Base-by-base conservation (phyloP, 2,888 invertebrate species). In the Tenodera sinensis region DNA sequence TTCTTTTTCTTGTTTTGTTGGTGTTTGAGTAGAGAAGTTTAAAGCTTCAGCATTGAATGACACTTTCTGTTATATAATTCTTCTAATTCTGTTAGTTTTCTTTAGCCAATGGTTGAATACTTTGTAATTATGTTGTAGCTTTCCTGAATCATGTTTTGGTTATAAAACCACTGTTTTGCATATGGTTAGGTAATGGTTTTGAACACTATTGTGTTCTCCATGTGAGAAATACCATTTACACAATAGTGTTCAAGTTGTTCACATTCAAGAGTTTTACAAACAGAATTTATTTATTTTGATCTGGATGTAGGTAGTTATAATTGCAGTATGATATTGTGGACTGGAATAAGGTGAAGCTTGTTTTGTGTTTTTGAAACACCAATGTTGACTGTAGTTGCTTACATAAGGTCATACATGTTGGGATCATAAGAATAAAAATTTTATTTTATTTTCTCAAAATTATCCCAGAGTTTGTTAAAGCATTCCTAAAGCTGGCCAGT, bases 31-130 rank as follows among this genome's bases (percentile, higher is more conserved):
- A 81, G 28, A 4, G 30, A 81, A 47, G 28, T 71, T 71, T 86
- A 81, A 86, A 71, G 30, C 81, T 86, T 14, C 30, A 83, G 34
- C 87, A 87, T 87, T 87, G 82, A 87, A 42, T 87, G 82, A 87
- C 83, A 87, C 54, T 71, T 71, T 71, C 54, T 71, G 54, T 71
- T 71, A 71, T 25, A 71, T 71, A 20, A 20, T 71, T 71, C 54
- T 71, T 71, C 54, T 71, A 15, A 71, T 71, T 71, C 54, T 71
- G 54, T 71, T 71, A 71, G 54, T 20, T 15, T 25, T 71, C 54
- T 20, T 71, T 71, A 71, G 54, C 15, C 25, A 71, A 71, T 71
- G 54, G 54, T 71, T 71, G 20, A 71, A 20, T 25, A 71, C 25
- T 71, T 71, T 71, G 54, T 71, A 71, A 71, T 71, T 71, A 71